Evolutionary conservation across 2,888 invertebrate genomes (phyloP).

Genomic region (Acleris emargana): DNA sequence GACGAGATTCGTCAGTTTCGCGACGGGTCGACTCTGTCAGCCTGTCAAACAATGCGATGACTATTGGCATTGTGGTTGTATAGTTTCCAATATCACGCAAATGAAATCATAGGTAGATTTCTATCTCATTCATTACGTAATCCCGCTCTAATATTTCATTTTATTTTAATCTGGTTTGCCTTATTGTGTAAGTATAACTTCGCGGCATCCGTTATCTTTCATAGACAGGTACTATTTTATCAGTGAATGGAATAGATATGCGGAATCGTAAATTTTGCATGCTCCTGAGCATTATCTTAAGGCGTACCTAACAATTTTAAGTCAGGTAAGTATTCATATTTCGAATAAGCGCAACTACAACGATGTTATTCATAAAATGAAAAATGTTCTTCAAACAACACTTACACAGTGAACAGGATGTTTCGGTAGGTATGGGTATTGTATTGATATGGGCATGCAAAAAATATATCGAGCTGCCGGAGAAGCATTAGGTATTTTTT

Average conservation of each 20-base stretch:
- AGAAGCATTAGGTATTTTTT: too few species aligned
- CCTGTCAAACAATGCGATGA: slow-evolving; percentile 28
- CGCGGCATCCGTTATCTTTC: slow-evolving; percentile 24
- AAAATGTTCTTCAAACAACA: too few species aligned
- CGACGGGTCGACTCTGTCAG: slow-evolving; percentile 13
- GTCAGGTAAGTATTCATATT: neutral
- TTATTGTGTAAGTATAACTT: slow-evolving; percentile 8
- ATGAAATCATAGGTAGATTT: slow-evolving; percentile 22
- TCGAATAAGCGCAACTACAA: neutral
- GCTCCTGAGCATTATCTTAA: neutral
- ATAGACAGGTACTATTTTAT: slow-evolving; percentile 25
- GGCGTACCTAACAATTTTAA: neutral
- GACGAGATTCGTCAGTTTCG: slow-evolving; percentile 13
- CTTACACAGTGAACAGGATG: too few species aligned
- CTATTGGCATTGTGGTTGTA: slow-evolving; percentile 28
- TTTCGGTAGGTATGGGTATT: too few species aligned
- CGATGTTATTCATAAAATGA: neutral
- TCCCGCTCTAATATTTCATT: slow-evolving; percentile 13
- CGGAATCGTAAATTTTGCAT: slow-evolving; percentile 23
- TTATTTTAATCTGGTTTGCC: slow-evolving; percentile 16
- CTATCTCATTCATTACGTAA: slow-evolving; percentile 25
- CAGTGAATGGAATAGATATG: slow-evolving; percentile 27
- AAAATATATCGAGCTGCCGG: too few species aligned
- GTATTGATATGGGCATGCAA: too few species aligned
- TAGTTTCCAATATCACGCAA: slow-evolving; percentile 30